phyloP scores from a whole-genome alignment of 2,888 invertebrate genomes.

The Endotricha flammealis region DNA sequence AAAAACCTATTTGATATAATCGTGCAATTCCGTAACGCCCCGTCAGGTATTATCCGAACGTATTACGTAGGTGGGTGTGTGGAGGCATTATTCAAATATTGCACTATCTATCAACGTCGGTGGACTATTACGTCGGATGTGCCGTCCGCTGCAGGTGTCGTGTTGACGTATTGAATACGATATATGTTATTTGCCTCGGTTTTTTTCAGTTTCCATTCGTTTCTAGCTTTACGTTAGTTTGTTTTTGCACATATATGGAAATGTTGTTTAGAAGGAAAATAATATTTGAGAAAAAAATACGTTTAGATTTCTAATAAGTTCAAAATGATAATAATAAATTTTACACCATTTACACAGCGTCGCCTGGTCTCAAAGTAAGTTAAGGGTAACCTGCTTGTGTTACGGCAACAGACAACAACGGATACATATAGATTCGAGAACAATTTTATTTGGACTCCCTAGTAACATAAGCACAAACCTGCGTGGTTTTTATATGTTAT shows the following conservation, averaged over 20 bases:
- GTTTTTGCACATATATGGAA: too few relatives aligned
- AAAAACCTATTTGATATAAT: neutral
- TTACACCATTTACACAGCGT: too few relatives aligned
- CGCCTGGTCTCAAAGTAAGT: too few relatives aligned
- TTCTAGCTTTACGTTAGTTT: neutral
- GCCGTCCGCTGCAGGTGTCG: constrained; percentile 28
- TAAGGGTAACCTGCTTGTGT: too few relatives aligned
- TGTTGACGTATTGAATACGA: constrained; percentile 25
- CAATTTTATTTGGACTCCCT: too few relatives aligned
- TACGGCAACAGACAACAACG: too few relatives aligned
- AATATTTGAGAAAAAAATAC: too few relatives aligned
- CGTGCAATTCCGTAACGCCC: neutral
- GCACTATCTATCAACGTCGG: constrained; percentile 32
- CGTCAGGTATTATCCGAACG: constrained; percentile 3
- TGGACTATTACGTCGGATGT: constrained; percentile 21
- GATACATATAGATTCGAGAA: too few relatives aligned
- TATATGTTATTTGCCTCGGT: constrained; percentile 13
- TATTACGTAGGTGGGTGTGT: constrained; percentile 5
- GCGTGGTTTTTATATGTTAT: too few relatives aligned
- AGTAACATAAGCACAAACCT: too few relatives aligned
- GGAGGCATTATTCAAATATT: constrained; percentile 31
- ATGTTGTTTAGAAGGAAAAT: neutral
- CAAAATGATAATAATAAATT: too few relatives aligned
- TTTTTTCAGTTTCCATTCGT: constrained; percentile 7
- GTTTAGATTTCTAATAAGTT: too few relatives aligned